A percentile compares a stretch with the other conserved stretches of the same genome.
These are phyloP conservation scores for Sclerurus mexicanus DNA, from an alignment of 2,113 vertebrate genomes.

Conservation along the genomic window DNA sequence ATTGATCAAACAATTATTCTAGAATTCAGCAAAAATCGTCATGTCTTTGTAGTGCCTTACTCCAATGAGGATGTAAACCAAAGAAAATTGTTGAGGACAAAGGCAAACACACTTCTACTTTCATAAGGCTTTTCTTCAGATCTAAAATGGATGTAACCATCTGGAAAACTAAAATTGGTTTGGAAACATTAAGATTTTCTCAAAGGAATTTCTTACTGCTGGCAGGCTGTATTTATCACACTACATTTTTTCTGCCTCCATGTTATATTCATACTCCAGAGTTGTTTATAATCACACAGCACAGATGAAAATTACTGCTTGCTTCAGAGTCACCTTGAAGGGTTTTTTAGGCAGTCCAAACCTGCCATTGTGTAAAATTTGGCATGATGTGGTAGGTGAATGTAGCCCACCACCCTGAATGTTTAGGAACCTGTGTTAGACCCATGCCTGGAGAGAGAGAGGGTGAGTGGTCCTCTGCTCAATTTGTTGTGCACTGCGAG, in stretches of 20 bases:
- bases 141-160: background rate
- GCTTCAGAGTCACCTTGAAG: background rate
- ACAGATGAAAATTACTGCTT: background rate
- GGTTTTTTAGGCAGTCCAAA: background rate
- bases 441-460: background rate
- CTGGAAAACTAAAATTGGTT: background rate
- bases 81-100: background rate
- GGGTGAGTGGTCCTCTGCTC: background rate
- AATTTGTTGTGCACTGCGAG: background rate
- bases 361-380: background rate
- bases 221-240: background rate
- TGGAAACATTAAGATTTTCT: background rate
- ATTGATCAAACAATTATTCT: background rate
- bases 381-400: rapidly evolving
- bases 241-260: rapidly evolving
- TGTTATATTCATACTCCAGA: background rate
- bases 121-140: background rate
- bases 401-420: background rate
- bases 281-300: background rate
- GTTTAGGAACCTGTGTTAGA: background rate
- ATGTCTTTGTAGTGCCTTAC: background rate
- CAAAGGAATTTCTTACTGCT: background rate
- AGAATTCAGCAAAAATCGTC: background rate
- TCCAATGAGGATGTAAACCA: background rate
- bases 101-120: background rate